phyloP scores from a whole-genome alignment of 2,888 invertebrate species.

The Pemphredon lugubris region DNA sequence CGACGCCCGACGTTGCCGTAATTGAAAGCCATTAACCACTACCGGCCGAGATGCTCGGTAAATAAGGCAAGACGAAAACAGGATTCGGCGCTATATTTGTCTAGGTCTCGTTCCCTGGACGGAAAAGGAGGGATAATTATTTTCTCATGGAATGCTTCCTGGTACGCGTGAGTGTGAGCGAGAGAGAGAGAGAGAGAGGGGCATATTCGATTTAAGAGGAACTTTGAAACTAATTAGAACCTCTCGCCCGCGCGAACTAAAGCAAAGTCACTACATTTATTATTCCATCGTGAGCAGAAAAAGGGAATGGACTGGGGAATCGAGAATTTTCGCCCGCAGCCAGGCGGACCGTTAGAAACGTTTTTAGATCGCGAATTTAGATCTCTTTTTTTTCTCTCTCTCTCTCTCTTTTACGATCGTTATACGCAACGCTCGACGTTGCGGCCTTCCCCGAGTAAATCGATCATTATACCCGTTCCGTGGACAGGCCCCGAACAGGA shows the following conservation, averaged over 20 bases:
- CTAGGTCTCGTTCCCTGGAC: neutral
- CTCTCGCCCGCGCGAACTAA: neutral
- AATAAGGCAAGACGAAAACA: slow-evolving; percentile 8
- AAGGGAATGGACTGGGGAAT: neutral
- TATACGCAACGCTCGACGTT: slow-evolving; percentile 44
- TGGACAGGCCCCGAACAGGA: neutral
- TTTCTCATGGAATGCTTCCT: slow-evolving; percentile 22
- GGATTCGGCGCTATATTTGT: slow-evolving; percentile 27
- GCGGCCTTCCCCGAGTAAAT: slow-evolving; percentile 21
- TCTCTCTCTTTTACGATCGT: slow-evolving; percentile 26
- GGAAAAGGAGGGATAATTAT: slow-evolving; percentile 41
- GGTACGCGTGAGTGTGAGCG: too few relatives aligned
- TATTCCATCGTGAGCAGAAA: slow-evolving; percentile 3
- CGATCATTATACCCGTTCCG: slow-evolving; percentile 30
- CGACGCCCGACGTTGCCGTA: neutral
- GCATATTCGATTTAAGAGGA: neutral
- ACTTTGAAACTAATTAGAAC: slow-evolving; percentile 30
- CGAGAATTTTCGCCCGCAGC: slow-evolving; percentile 29
- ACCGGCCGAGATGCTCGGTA: slow-evolving; percentile 5
- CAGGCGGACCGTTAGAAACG: slow-evolving; percentile 42
- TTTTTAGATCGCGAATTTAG: slow-evolving; percentile 35
- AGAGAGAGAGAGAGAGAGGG: neutral
- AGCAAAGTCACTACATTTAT: neutral
- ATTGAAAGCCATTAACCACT: slow-evolving; percentile 7
- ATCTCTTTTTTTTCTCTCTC: slow-evolving; percentile 28